Percentiles rank a stretch among this genome's conserved stretches.
These are phyloP conservation scores for Cataglyphis cursor DNA, from an alignment of 2,888 invertebrate species.

Conservation along the genomic window DNA sequence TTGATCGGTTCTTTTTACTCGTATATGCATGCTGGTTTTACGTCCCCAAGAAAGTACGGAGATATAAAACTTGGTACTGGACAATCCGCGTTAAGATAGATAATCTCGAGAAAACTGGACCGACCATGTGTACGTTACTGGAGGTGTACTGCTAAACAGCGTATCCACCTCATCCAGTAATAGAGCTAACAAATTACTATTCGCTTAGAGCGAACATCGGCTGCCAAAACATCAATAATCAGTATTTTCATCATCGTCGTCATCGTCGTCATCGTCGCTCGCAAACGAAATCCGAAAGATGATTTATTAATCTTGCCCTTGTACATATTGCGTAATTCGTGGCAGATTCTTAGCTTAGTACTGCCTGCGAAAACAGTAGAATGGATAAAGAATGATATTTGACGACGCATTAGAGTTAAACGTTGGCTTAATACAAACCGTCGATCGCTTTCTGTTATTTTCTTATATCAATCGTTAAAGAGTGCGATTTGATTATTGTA, in stretches of 20 bases:
- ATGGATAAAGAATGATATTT: conserved; percentile 10
- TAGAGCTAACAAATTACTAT: conserved; percentile 41
- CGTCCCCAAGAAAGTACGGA: conserved; percentile 27
- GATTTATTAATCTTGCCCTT: conserved; percentile 43
- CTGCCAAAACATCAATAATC: conserved; percentile 76
- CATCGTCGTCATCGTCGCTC: neutral
- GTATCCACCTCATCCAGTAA: conserved; percentile 31
- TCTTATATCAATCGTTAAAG: conserved; percentile 77
- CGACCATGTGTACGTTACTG: conserved; percentile 1
- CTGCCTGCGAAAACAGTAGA: conserved; percentile 51
- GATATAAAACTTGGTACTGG: conserved; percentile 28
- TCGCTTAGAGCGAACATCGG: conserved; percentile 64
- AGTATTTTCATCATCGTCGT: conserved; percentile 65
- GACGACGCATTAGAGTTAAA: conserved; percentile 60
- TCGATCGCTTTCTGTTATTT: conserved; percentile 76
- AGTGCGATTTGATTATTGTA: conserved; percentile 76
- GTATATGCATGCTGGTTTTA: conserved; percentile 1
- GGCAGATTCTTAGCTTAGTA: conserved; percentile 37
- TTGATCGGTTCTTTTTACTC: conserved; percentile 35
- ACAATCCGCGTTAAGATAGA: conserved; percentile 33
- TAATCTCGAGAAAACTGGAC: conserved; percentile 8
- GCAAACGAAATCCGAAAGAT: conserved; percentile 29
- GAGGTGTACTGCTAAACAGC: conserved; percentile 33
- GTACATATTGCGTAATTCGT: conserved; percentile 49
- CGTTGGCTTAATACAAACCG: conserved; percentile 68